Percentiles rank a stretch among this genome's conserved stretches.
Evolutionary conservation across 2,113 vertebrate genomes (phyloP).

Genomic region (Malurus alboscapulatus): DNA sequence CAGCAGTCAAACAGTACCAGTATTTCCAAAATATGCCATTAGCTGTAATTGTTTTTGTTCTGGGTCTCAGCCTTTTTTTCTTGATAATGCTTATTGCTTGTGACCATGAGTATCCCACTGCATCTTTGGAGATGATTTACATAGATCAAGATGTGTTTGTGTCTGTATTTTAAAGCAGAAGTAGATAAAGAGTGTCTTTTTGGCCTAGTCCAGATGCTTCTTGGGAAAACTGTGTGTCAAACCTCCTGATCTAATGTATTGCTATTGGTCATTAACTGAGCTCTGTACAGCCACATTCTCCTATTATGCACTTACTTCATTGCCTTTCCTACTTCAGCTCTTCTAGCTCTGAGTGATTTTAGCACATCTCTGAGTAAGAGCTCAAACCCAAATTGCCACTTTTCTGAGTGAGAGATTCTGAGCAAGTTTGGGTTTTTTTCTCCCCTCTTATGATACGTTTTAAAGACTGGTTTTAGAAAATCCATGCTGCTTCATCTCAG

Average conservation of each 20-base stretch:
- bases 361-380: slow-evolving; percentile 57
- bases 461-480: slow-evolving; percentile 23
- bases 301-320: background rate
- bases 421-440: background rate
- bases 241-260: background rate
- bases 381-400: slow-evolving; percentile 65
- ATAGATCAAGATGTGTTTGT: background rate
- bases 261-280: background rate
- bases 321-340: slow-evolving; percentile 31
- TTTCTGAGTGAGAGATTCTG: slow-evolving; percentile 42
- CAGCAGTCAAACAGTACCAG: background rate
- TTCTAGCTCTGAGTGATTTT: slow-evolving; percentile 48
- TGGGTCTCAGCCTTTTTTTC: background rate
- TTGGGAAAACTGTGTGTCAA: background rate
- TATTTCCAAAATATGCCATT: background rate
- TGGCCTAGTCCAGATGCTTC: background rate
- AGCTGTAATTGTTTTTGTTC: background rate
- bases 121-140: background rate
- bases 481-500: background rate
- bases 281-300: background rate
- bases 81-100: background rate
- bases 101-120: background rate
- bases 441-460: background rate
- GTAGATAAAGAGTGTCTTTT: background rate
- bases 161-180: background rate